Conservation (phyloP, 2,888 invertebrate species). For the Herminia tarsipennalis region DNA sequence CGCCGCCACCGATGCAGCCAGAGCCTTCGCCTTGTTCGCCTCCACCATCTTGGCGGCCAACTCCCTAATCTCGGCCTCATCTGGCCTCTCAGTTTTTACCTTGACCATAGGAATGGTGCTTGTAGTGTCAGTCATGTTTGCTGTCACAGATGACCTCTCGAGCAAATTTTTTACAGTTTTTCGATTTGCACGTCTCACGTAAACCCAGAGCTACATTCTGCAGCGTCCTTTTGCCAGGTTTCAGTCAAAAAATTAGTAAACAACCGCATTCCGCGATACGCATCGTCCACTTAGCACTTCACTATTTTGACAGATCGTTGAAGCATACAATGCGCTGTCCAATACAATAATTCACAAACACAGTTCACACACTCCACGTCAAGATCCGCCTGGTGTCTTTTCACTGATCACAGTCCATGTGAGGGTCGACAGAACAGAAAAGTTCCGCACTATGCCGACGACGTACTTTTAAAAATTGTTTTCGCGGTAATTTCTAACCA, state of each 20-base stretch:
- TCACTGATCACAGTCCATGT: constrained; percentile 53
- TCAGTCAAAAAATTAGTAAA: constrained; percentile 71
- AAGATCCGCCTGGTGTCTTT: constrained; percentile 28
- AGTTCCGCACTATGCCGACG: constrained; percentile 58
- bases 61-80: constrained; percentile 95
- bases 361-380: constrained; percentile 45
- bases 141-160: constrained; percentile 21
- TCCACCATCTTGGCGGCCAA: constrained; percentile 95
- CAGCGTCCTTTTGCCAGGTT: constrained; percentile 50
- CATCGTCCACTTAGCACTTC: constrained; percentile 64
- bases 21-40: constrained; percentile 89
- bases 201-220: constrained; percentile 71
- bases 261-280: constrained; percentile 59
- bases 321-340: constrained; percentile 41
- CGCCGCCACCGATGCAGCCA: constrained; percentile 80
- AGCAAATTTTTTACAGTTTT: constrained; percentile 25
- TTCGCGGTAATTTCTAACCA: constrained; percentile 55
- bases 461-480: constrained; percentile 63
- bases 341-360: constrained; percentile 40
- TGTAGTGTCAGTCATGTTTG: constrained; percentile 64
- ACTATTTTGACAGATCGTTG: constrained; percentile 70
- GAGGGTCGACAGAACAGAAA: constrained; percentile 54
- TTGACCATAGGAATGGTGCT: constrained; percentile 61
- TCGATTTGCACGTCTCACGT: constrained; percentile 26
- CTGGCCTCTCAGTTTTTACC: constrained; percentile 91